Conservation (phyloP, 2,113 vertebrate species). For the Phoxinus phoxinus region DNA sequence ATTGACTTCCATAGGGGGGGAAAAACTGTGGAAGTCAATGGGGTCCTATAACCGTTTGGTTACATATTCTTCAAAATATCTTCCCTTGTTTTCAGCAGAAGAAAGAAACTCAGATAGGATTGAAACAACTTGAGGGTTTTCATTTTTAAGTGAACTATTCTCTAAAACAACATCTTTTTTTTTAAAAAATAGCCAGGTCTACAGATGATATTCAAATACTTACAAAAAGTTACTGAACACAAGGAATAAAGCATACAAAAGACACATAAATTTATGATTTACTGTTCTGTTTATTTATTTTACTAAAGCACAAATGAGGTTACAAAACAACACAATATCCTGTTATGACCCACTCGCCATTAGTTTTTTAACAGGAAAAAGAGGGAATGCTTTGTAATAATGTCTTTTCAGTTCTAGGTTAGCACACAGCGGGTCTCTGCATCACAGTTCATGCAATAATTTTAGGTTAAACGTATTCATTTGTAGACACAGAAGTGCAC, state of each 20-base stretch:
- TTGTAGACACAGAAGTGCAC: slow-evolving; percentile 47
- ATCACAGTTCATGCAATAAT: slow-evolving; percentile 45
- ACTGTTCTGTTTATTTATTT: slow-evolving; percentile 43
- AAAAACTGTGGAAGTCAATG: too few species aligned
- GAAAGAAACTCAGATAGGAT: too few species aligned
- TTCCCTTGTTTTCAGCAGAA: too few species aligned
- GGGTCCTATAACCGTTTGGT: too few species aligned
- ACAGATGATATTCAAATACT: neutral
- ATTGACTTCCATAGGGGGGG: too few species aligned
- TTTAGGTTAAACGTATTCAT: slow-evolving; percentile 20
- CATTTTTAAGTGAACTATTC: too few species aligned
- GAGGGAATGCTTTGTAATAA: neutral
- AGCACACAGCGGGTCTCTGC: slow-evolving; percentile 24
- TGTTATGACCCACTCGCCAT: slow-evolving; percentile 3
- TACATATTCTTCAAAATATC: too few species aligned
- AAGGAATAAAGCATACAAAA: neutral
- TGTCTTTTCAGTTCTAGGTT: slow-evolving; percentile 24
- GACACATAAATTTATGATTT: neutral
- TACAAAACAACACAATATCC: slow-evolving; percentile 46
- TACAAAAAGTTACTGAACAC: neutral
- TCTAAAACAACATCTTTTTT: too few species aligned
- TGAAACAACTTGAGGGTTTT: too few species aligned
- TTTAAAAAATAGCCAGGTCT: too few species aligned
- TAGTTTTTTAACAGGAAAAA: neutral
- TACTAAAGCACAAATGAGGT: slow-evolving; percentile 38